A percentile compares a stretch with the other conserved stretches of the same genome.
These are phyloP conservation scores for Callipepla squamata DNA, from an alignment of 2,113 vertebrate genomes.

Conservation along the genomic window DNA sequence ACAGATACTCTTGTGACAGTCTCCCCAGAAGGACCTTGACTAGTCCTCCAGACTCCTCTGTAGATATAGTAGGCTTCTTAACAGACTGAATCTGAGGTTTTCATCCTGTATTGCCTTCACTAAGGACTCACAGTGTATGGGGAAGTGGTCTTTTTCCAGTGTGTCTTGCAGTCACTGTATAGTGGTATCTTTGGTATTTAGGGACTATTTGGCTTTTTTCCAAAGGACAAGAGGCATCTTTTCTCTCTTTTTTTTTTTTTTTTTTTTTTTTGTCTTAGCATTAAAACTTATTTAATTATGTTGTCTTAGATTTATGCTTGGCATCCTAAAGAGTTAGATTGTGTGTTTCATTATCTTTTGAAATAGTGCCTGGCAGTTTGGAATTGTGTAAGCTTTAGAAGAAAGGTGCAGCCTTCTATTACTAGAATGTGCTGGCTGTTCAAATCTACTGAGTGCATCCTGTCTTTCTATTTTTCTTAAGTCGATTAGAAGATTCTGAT, in stretches of 20 bases:
- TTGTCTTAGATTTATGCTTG: background rate
- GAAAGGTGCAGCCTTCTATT: background rate
- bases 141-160: fast-evolving
- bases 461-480: background rate
- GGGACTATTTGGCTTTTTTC: background rate
- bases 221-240: background rate
- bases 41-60: background rate
- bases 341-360: background rate
- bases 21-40: background rate
- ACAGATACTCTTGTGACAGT: background rate
- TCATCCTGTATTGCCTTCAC: background rate
- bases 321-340: background rate
- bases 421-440: background rate
- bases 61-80: background rate
- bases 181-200: background rate
- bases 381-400: background rate
- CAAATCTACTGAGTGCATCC: background rate
- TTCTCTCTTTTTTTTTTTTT: background rate
- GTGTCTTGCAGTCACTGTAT: background rate
- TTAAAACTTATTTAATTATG: background rate
- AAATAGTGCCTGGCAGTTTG: background rate
- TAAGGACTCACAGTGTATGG: background rate
- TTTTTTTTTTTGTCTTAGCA: background rate
- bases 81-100: background rate
- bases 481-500: background rate